phyloP scores from a whole-genome alignment of 30 jellyfish, hydroid and myxozoan genomes.

The Mastigias papua region DNA sequence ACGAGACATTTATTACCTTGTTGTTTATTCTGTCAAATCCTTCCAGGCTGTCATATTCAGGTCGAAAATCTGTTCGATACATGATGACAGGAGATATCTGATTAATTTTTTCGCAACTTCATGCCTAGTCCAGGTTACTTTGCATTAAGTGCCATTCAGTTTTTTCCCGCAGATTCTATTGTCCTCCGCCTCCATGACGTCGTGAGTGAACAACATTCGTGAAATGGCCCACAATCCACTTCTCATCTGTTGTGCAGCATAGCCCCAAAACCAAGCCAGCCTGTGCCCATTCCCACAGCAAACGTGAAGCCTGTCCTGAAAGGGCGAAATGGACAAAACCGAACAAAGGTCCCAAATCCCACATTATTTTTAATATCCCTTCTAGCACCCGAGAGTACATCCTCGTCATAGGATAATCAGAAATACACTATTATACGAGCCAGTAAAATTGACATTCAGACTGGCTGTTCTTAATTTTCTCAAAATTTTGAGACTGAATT shows the following conservation, averaged over 20 bases:
- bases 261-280: no score
- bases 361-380: no score
- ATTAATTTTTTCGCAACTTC: background rate
- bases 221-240: background rate
- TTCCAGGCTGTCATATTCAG: slow-evolving; percentile 78
- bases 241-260: background rate
- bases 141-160: background rate
- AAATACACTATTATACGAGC: no score
- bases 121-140: background rate
- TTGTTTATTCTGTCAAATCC: slow-evolving; percentile 85
- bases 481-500: no score
- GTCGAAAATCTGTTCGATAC: slow-evolving; percentile 71
- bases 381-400: no score
- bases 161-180: background rate
- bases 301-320: no score
- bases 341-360: no score
- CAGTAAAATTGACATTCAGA: no score
- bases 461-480: no score
- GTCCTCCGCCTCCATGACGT: slow-evolving; percentile 17
- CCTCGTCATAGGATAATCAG: no score
- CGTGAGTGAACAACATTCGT: background rate
- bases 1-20: slow-evolving; percentile 58
- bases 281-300: no score
- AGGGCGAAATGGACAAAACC: no score
- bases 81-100: background rate